Conservation (phyloP, 2,113 vertebrate genomes). For the Trogon surrucura region DNA sequence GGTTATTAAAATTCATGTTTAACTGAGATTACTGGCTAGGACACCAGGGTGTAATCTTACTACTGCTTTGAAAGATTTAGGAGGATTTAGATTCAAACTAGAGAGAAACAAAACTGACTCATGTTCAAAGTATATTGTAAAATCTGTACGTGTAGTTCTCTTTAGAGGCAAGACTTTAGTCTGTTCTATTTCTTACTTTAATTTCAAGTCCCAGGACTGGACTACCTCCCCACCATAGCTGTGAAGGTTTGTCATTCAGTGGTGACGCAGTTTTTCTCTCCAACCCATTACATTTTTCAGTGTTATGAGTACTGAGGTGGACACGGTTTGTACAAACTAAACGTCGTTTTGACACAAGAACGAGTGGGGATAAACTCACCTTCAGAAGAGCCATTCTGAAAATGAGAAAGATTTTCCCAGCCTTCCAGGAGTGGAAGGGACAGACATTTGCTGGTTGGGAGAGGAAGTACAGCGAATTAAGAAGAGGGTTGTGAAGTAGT, state of each 20-base stretch:
- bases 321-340: background rate
- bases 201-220: background rate
- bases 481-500: background rate
- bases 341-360: background rate
- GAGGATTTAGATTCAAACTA: constrained; percentile 13
- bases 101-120: background rate
- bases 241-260: background rate
- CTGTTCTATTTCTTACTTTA: background rate
- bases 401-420: background rate
- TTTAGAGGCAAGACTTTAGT: background rate
- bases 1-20: constrained; percentile 36
- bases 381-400: background rate
- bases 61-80: constrained; percentile 23
- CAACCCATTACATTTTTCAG: background rate
- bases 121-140: background rate
- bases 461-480: background rate
- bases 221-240: background rate
- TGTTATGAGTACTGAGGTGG: background rate
- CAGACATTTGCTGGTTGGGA: background rate
- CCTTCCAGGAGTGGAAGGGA: background rate
- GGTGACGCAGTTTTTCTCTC: background rate
- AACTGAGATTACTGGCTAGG: background rate
- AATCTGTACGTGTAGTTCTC: background rate
- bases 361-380: background rate
- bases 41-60: constrained; percentile 13